Percentiles rank a stretch among this genome's conserved stretches.
phyloP scores from a whole-genome alignment of 2,113 vertebrate species.

The Blennius ocellaris region DNA sequence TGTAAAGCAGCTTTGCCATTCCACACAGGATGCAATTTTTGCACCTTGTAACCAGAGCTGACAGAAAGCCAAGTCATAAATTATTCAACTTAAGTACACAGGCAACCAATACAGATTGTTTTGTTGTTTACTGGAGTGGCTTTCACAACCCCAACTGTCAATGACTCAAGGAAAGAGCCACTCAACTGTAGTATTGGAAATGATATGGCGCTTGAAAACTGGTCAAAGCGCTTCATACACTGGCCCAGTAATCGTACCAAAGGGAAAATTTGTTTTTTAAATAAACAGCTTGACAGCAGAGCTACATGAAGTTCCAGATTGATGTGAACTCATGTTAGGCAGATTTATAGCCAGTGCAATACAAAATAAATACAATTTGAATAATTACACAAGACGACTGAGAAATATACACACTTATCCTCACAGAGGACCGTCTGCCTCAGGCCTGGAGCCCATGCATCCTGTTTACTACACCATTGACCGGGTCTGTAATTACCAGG shows the following conservation, averaged over 20 bases:
- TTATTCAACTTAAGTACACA: conserved; percentile 49
- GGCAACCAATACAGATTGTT: conserved; percentile 21
- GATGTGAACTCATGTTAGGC: not conserved
- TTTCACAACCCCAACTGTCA: conserved; percentile 2
- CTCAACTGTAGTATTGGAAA: conserved; percentile 14
- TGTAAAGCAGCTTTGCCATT: not conserved
- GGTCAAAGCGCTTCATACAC: conserved; percentile 3
- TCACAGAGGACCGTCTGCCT: too few species aligned
- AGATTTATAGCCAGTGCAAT: not conserved
- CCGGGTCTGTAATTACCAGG: conserved; percentile 21
- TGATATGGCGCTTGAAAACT: conserved; percentile 2
- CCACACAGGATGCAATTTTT: not conserved
- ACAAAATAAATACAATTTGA: not conserved
- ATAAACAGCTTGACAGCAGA: not conserved
- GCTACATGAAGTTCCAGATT: not conserved
- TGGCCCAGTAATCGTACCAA: not conserved
- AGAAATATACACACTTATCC: too few species aligned
- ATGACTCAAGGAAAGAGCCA: conserved; percentile 16
- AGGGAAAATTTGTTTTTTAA: too few species aligned
- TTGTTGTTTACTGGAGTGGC: conserved; percentile 29
- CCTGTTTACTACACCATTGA: conserved; percentile 7
- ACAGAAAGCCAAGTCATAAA: conserved; percentile 46
- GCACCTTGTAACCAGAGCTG: conserved; percentile 15
- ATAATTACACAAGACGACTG: not conserved
- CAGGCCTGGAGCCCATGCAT: not conserved